Evolutionary conservation across 2,113 vertebrate genomes (phyloP).

Genomic region (Malurus melanocephalus): DNA sequence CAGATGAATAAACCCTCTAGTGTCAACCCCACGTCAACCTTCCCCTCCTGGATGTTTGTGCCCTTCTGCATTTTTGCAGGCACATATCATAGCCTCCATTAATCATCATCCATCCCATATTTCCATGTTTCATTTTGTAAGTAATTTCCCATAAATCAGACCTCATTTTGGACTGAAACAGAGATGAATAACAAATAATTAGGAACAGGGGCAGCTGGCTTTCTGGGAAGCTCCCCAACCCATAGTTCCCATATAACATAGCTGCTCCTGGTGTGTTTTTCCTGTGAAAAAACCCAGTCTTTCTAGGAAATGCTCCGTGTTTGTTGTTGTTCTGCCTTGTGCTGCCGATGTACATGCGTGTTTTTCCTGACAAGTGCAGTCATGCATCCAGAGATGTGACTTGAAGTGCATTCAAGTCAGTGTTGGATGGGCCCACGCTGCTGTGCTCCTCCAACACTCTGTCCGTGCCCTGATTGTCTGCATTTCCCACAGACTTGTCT

Average conservation of each 20-base stretch:
- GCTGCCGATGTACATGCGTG: not conserved
- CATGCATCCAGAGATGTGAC: constrained; percentile 25
- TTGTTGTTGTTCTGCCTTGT: not conserved
- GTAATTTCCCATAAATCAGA: constrained; percentile 46
- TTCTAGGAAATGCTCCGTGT: constrained; percentile 36
- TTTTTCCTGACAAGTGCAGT: constrained; percentile 29
- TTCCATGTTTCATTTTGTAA: constrained; percentile 49
- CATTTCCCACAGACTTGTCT: not conserved
- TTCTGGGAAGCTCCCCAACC: constrained; percentile 58
- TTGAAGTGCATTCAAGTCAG: constrained; percentile 10
- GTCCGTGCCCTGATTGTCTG: not conserved
- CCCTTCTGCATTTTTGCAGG: constrained; percentile 35
- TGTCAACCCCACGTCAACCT: not conserved
- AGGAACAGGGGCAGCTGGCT: constrained; percentile 58
- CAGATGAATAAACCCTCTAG: not conserved
- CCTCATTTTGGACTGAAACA: constrained; percentile 47
- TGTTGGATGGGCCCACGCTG: not conserved
- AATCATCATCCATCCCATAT: constrained; percentile 25
- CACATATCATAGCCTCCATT: constrained; percentile 25
- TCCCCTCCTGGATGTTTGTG: not conserved
- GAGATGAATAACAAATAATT: constrained; percentile 61
- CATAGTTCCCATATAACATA: constrained; percentile 59
- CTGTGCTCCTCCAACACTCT: not conserved
- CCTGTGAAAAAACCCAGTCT: constrained; percentile 25
- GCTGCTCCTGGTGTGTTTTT: constrained; percentile 30